These are phyloP conservation scores for Marasmarcha lunaedactyla DNA, from an alignment of 2,888 invertebrate species.

Conservation along the genomic window DNA sequence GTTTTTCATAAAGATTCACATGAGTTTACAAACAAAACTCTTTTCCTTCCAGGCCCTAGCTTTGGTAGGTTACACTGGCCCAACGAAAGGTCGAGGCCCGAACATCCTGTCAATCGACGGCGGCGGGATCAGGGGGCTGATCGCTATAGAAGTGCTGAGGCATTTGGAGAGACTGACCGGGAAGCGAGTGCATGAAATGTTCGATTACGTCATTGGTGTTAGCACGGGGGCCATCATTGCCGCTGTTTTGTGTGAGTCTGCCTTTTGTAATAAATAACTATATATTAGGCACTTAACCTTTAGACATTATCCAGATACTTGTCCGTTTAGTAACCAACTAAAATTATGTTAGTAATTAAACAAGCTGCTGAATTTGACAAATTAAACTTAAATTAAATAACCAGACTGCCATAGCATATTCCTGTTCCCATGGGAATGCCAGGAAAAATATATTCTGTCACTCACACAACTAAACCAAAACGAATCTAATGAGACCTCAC, in stretches of 20 bases:
- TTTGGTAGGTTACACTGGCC: constrained; percentile 77
- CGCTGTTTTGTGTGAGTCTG: constrained; percentile 74
- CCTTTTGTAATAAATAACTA: no score
- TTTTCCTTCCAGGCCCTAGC: constrained; percentile 63
- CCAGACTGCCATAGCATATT: no score
- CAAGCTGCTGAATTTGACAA: background rate
- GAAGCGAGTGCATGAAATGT: constrained; percentile 78
- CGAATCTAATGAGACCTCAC: no score
- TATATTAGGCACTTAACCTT: background rate
- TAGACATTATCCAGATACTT: no score
- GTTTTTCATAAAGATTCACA: no score
- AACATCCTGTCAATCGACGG: constrained; percentile 89
- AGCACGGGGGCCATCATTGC: constrained; percentile 88
- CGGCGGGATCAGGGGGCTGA: constrained; percentile 89
- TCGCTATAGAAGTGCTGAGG: constrained; percentile 85
- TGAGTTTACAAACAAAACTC: no score
- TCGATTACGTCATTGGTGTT: constrained; percentile 89
- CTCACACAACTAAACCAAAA: no score
- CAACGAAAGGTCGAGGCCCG: constrained; percentile 79
- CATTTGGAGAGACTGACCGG: constrained; percentile 81
- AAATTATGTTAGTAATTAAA: no score
- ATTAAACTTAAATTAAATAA: background rate
- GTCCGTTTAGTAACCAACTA: no score
- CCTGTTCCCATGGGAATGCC: no score
- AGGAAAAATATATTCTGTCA: no score